phyloP scores from a whole-genome alignment of 1,140 invertebrate species.

The Daktulosphaira vitifoliae region DNA sequence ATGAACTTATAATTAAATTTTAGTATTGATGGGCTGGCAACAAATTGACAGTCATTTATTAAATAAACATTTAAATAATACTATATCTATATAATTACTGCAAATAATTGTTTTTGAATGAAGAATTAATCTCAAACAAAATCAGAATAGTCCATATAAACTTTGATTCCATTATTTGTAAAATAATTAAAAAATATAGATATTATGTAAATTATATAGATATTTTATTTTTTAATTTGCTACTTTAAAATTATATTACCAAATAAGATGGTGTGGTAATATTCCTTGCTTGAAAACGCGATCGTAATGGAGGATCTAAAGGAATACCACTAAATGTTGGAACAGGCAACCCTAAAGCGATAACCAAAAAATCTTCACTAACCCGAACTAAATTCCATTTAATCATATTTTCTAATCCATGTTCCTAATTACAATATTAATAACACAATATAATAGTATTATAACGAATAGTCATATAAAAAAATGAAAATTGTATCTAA shows the following conservation, averaged over 20 bases:
- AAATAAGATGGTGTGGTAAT: constrained; percentile 55
- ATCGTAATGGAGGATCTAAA: constrained; percentile 88
- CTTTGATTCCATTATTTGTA: too few relatives aligned
- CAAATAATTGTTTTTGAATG: too few relatives aligned
- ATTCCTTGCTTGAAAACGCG: constrained; percentile 87
- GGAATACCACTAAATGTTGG: constrained; percentile 78
- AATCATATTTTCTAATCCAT: constrained; percentile 68
- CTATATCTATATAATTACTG: too few relatives aligned
- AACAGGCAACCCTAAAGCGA: constrained; percentile 79
- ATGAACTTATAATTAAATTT: too few relatives aligned
- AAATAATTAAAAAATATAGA: too few relatives aligned
- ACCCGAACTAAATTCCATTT: constrained; percentile 80
- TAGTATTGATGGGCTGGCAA: too few relatives aligned
- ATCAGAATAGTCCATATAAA: too few relatives aligned
- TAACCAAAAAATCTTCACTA: constrained; percentile 82
- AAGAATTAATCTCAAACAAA: too few relatives aligned
- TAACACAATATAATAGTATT: background rate
- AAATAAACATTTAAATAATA: too few relatives aligned
- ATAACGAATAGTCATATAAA: background rate
- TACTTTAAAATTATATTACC: constrained; percentile 44
- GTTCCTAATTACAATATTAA: constrained; percentile 53
- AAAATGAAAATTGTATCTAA: constrained; percentile 37
- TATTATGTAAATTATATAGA: too few relatives aligned
- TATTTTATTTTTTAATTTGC: too few relatives aligned
- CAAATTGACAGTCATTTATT: too few relatives aligned